phyloP scores from a whole-genome alignment of 2,797 vertebrate species.

The Argya squamiceps region DNA sequence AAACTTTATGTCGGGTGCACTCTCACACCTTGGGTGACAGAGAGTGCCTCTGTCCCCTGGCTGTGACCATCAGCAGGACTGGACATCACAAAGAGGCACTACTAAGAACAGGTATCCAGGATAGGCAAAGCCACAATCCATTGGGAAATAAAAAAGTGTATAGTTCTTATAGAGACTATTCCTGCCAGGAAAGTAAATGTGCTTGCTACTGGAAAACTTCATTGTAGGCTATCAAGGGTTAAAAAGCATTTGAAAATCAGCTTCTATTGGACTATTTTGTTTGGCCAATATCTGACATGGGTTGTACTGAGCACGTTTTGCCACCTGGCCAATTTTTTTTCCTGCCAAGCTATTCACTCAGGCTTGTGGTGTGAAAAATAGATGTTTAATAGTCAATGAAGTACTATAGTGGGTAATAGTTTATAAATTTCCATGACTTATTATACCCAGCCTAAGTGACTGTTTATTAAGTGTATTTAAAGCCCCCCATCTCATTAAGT shows the following conservation, averaged over 20 bases:
- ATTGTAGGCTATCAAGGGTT: slow-evolving; percentile 5
- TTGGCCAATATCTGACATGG: slow-evolving; percentile 72
- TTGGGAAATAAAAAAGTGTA: neutral
- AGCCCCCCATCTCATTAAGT: slow-evolving; percentile 69
- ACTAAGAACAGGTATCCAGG: neutral
- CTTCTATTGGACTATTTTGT: slow-evolving; percentile 58
- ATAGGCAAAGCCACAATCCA: accelerated
- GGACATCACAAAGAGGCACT: neutral
- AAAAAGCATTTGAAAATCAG: slow-evolving; percentile 36
- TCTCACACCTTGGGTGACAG: neutral
- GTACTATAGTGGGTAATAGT: slow-evolving; percentile 72
- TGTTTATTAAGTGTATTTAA: slow-evolving; percentile 73
- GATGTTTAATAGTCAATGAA: slow-evolving; percentile 77
- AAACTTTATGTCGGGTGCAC: neutral
- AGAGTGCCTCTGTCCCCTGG: neutral
- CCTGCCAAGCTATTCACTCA: slow-evolving; percentile 70
- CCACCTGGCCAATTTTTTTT: slow-evolving; percentile 69
- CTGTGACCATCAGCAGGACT: neutral
- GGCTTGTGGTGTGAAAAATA: slow-evolving; percentile 65
- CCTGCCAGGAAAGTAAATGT: neutral
- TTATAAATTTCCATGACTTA: slow-evolving; percentile 79
- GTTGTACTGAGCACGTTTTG: slow-evolving; percentile 60
- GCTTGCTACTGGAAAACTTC: neutral
- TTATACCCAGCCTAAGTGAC: slow-evolving; percentile 68
- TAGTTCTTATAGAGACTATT: neutral